phyloP scores from a whole-genome alignment of 2,113 vertebrate species.

The Dasyurus viverrinus region DNA sequence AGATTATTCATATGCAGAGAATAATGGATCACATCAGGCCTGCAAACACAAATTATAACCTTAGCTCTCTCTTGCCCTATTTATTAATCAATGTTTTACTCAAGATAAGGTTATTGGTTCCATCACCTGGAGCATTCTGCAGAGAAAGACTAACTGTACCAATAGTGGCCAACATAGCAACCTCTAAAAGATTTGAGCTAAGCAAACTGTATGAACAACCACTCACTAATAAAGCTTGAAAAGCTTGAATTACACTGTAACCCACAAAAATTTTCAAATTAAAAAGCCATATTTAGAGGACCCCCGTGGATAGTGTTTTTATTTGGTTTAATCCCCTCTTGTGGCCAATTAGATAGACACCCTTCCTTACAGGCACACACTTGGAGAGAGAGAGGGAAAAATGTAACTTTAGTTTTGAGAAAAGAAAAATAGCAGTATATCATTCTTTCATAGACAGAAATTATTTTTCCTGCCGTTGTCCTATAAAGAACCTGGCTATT shows the following conservation, averaged over 20 bases:
- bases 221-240: constrained; percentile 86
- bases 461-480: constrained; percentile 83
- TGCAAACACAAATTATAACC: constrained; percentile 16
- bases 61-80: constrained; percentile 65
- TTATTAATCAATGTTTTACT: constrained; percentile 66
- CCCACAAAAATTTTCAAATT: constrained; percentile 90
- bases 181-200: constrained; percentile 62
- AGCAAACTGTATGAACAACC: constrained; percentile 76
- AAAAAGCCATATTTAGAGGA: constrained; percentile 88
- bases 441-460: constrained; percentile 80
- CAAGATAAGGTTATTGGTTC: constrained; percentile 49
- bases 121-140: constrained; percentile 2
- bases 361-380: constrained; percentile 79
- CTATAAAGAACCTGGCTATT: constrained; percentile 74
- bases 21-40: constrained; percentile 49
- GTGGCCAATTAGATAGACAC: constrained; percentile 88
- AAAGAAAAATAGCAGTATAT: constrained; percentile 67
- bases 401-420: constrained; percentile 68
- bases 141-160: constrained; percentile 51
- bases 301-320: constrained; percentile 86
- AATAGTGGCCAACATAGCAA: constrained; percentile 45
- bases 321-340: constrained; percentile 88
- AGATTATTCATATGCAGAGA: neutral
- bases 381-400: neutral
- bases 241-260: constrained; percentile 89